These are phyloP conservation scores for Ashinkailepas kermadecensis DNA, from an alignment of 2,888 invertebrate genomes.

Conservation along the genomic window DNA sequence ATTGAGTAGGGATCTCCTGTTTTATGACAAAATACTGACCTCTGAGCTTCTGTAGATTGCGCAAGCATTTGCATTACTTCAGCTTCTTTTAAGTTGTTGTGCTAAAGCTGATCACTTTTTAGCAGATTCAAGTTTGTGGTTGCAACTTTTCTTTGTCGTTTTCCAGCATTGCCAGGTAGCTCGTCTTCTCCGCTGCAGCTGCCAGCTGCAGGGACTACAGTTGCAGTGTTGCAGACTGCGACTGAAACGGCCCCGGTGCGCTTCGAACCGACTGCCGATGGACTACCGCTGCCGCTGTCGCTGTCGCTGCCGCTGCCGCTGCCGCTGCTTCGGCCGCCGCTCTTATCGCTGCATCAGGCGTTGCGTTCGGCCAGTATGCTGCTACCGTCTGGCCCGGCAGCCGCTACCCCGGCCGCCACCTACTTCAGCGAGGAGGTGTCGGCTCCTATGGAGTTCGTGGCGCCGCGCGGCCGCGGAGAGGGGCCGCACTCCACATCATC, in stretches of 20 bases:
- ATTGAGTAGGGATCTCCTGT: background rate
- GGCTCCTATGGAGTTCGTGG: background rate
- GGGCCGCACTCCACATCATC: background rate
- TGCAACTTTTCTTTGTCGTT: background rate
- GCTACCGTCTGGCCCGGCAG: background rate
- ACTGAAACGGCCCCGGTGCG: background rate
- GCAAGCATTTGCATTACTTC: background rate
- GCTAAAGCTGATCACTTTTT: too few relatives aligned
- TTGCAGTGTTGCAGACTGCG: background rate
- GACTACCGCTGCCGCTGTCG: background rate
- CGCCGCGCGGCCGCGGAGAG: background rate
- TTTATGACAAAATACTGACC: background rate
- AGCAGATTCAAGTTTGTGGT: too few relatives aligned
- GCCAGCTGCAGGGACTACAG: background rate
- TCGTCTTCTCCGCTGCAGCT: background rate
- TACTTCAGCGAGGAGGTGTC: background rate
- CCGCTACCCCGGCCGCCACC: background rate
- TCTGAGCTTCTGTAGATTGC: too few relatives aligned
- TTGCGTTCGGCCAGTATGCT: too few relatives aligned
- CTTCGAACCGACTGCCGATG: background rate
- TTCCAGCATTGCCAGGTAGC: background rate
- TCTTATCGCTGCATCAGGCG: background rate
- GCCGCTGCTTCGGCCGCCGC: background rate
- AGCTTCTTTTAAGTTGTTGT: background rate
- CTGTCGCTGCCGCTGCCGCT: background rate